phyloP scores from a whole-genome alignment of 1,140 invertebrate species.

The Physella acuta region DNA sequence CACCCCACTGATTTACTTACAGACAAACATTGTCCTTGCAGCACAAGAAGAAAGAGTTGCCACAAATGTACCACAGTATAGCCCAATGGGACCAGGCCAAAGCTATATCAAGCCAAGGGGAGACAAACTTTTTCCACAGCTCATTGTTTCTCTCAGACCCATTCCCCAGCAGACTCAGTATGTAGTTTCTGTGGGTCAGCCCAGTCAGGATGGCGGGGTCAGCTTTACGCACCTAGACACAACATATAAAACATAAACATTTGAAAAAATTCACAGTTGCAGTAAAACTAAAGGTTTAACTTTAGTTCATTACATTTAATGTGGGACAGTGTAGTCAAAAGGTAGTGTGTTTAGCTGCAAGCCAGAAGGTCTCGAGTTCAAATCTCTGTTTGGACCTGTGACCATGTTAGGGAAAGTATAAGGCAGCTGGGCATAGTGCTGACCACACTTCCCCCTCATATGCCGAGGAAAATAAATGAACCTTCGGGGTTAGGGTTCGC shows the following conservation, averaged over 20 bases:
- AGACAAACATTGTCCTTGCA: conserved; percentile 14
- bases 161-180: background rate
- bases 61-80: conserved; percentile 22
- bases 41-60: conserved; percentile 23
- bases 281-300: no score
- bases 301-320: no score
- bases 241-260: background rate
- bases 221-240: conserved; percentile 7
- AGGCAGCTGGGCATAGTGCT: no score
- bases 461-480: no score
- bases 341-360: no score
- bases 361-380: no score
- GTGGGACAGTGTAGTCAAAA: no score
- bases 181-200: conserved; percentile 2
- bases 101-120: background rate
- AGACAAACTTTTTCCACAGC: conserved; percentile 2
- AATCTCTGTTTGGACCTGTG: no score
- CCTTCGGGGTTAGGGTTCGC: no score
- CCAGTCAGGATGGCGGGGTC: conserved; percentile 18
- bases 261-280: background rate
- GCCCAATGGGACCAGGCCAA: conserved; percentile 15
- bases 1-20: no score
- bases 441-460: no score
- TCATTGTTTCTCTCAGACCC: conserved; percentile 9
- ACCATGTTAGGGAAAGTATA: no score